Evolutionary conservation across 2,113 vertebrate genomes (phyloP), one percentile per base, ranked within the genome.

Genomic region (Orycteropus afer): DNA sequence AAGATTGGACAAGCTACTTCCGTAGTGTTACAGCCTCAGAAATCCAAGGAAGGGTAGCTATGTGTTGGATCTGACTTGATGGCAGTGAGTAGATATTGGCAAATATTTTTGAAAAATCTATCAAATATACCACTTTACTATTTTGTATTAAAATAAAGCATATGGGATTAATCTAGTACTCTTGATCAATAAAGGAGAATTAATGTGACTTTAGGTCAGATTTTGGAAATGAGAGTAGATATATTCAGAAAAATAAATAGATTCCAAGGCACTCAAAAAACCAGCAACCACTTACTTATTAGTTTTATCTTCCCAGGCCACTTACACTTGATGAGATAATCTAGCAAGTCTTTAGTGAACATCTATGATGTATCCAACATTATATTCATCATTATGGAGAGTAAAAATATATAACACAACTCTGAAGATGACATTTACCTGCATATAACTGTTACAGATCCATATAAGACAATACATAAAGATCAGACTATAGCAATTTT

Each of bases 401-500:
- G 42, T 37, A 78, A 63, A 93, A 74, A 55, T 14, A 83, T 17
- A 23, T 9, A 37, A 11, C 22, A 63, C 17, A 85, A 20, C 15
- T 59, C 42, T 53, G 29, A 86, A 71, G 51, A 89, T 29, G 3
- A 34, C 6, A 42, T 37, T 15, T 34, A 5, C 2, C 69, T n/a
- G 27, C 23, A 67, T 3, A 10, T 37, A 67, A 13, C 27, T 51
- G 49, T 20, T 57, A 67, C 20, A 65, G 65, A 15, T 18, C 7
- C 5, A 4, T 20, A 3, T 63, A 45, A 76, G 20, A 53, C 4
- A 37, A 69, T 5, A 49, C 7, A 22, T 18, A 29, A 0, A 40
- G 14, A 83, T 84, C 32, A 90, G 12, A 94, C 42, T 90, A 51
- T 83, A 97, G 84, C 86, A 87, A 0, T 0, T 90, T 25, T 67